Evolutionary conservation across 2,888 invertebrate genomes (phyloP).

Genomic region (Choristoneura rosaceana): DNA sequence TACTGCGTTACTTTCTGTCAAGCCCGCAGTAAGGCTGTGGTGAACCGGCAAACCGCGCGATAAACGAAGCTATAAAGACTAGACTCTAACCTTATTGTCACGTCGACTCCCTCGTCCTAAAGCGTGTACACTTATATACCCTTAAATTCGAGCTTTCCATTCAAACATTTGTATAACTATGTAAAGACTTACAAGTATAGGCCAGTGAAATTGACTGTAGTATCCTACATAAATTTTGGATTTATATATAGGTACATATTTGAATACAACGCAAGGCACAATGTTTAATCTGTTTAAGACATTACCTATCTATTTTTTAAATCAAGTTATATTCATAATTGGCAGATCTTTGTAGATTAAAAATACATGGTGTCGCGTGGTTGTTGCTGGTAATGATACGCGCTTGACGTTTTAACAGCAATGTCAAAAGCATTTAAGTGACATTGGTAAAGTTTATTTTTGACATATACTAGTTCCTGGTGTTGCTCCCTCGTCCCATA

Average conservation of each 20-base stretch:
- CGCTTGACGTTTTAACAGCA: slow-evolving; percentile 3
- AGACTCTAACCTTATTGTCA: slow-evolving; percentile 82
- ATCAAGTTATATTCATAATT: slow-evolving; percentile 60
- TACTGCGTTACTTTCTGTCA: slow-evolving; percentile 31
- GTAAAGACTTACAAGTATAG: slow-evolving; percentile 70
- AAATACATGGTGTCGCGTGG: slow-evolving; percentile 44
- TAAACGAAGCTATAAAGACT: slow-evolving; percentile 70
- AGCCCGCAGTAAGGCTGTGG: neutral
- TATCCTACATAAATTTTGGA: slow-evolving; percentile 73
- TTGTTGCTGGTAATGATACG: slow-evolving; percentile 10
- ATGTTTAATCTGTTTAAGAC: slow-evolving; percentile 63
- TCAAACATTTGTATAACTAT: slow-evolving; percentile 67
- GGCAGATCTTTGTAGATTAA: slow-evolving; percentile 75
- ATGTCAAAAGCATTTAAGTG: slow-evolving; percentile 18
- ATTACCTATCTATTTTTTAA: slow-evolving; percentile 60
- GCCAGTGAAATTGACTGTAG: slow-evolving; percentile 81
- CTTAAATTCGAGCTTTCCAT: slow-evolving; percentile 79
- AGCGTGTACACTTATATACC: slow-evolving; percentile 58
- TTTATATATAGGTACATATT: slow-evolving; percentile 61
- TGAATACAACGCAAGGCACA: slow-evolving; percentile 83
- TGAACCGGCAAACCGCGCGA: neutral
- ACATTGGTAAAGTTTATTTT: slow-evolving; percentile 18
- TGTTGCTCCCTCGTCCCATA: slow-evolving; percentile 54
- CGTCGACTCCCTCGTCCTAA: slow-evolving; percentile 70
- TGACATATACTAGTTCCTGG: slow-evolving; percentile 21